Percentiles rank a stretch among this genome's conserved stretches.
phyloP scores from a whole-genome alignment of 2,797 vertebrate genomes.

The Gambelia wislizenii region DNA sequence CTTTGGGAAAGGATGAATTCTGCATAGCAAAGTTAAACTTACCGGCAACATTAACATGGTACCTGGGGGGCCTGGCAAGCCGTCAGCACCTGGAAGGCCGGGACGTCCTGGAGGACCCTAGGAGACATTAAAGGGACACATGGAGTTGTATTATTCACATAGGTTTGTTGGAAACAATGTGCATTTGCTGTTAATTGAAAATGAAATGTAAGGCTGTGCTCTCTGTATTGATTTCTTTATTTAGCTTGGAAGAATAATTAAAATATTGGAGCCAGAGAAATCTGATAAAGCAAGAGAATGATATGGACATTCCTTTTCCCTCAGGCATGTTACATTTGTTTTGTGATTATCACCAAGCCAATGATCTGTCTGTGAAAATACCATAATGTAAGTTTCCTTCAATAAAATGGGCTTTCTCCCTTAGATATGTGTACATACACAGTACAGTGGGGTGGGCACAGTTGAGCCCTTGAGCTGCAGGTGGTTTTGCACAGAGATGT shows the following conservation, averaged over 20 bases:
- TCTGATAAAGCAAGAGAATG: background rate
- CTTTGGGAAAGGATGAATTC: background rate
- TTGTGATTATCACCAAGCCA: background rate
- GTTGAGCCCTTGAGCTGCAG: too few relatives aligned
- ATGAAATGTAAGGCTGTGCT: background rate
- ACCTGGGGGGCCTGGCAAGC: constrained; percentile 94
- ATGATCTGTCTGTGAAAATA: background rate
- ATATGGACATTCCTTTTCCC: background rate
- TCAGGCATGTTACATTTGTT: background rate
- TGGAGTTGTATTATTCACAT: constrained; percentile 21
- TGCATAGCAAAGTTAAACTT: constrained; percentile 65
- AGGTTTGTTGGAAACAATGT: background rate
- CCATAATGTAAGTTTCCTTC: background rate
- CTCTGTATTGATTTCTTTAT: background rate
- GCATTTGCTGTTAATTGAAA: background rate
- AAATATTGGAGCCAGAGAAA: background rate
- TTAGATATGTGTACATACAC: background rate
- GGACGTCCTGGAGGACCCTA: constrained; percentile 93
- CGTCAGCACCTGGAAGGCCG: constrained; percentile 95
- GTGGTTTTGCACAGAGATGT: too few relatives aligned
- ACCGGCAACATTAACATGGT: constrained; percentile 99
- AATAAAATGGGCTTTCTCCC: background rate
- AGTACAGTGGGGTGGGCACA: background rate
- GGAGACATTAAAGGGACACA: constrained; percentile 9
- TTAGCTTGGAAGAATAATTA: too few relatives aligned